Base-by-base conservation (phyloP, 2,113 vertebrate genomes). In the Podilymbus podiceps region DNA sequence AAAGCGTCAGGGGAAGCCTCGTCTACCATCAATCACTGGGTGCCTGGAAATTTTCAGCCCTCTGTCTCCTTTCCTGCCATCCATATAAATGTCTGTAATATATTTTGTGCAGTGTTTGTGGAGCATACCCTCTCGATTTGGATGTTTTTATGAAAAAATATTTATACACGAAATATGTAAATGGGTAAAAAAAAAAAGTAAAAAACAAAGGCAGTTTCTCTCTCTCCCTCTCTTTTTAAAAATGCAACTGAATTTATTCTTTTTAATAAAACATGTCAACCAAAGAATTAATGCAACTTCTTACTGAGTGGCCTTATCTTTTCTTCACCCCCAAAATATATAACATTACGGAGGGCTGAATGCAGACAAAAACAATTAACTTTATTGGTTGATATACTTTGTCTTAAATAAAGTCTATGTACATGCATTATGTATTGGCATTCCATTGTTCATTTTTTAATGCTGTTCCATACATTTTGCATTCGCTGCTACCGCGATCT, bases 71-170 rank as follows among this genome's bases (percentile, higher is more conserved):
- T 98, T 98, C 99, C 99, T 99, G 99, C 99, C 99, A 99, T 98
- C 99, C 98, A 99, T 99, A 99, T 99, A 99, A 99, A 99, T 99
- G 99, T 99, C 99, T 99, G 98, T 98, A 99, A 99, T 99, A 99
- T 99, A 98, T 98, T 98, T 98, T 97, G 93, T 82, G 95, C 88
- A 80, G 95, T 95, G 78, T 93, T 96, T 96, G 93, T 80, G 95
- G 96, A 92, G 96, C 93, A 52, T 35, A 95, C 87, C 88, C 89
- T 83, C 97, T 95, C 92, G 92, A 96, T 98, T 97, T 83, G 94
- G 97, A 97, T 97, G 97, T 94, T 98, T 97, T 98, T 97, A 98
- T 98, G 97, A 98, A 97, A 98, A 98, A 98, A 98, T 97, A 98
- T 98, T 98, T 98, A 98, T 96, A 98, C 85, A 78, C 88, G 76